phyloP scores from a whole-genome alignment of 2,113 vertebrate genomes.

The Bubo scandiacus region DNA sequence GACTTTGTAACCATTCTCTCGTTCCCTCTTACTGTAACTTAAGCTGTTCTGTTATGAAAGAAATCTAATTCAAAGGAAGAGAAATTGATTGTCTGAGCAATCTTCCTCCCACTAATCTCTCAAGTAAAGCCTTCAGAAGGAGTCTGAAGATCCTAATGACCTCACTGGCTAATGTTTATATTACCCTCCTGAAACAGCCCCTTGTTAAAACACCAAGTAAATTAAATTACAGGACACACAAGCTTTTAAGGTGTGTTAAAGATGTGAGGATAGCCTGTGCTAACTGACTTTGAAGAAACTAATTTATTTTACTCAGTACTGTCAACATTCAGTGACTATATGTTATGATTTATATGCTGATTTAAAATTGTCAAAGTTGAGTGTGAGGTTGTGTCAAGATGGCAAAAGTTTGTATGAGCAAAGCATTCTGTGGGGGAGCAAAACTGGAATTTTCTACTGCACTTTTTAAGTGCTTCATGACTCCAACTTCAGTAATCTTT shows the following conservation, averaged over 20 bases:
- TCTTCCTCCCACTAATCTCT: not conserved
- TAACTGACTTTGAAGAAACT: not conserved
- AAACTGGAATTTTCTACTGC: not conserved
- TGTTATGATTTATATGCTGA: not conserved
- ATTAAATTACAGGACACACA: not conserved
- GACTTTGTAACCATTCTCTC: constrained; percentile 2
- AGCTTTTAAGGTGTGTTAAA: not conserved
- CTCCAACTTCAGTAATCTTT: not conserved
- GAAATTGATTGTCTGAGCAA: constrained; percentile 5
- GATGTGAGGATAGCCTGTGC: not conserved
- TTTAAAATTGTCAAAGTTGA: not conserved
- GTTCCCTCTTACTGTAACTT: not conserved
- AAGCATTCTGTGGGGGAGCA: not conserved
- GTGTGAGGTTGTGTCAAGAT: not conserved
- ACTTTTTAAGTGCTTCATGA: not conserved
- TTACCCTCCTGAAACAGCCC: not conserved
- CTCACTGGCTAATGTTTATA: not conserved
- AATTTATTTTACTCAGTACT: not conserved
- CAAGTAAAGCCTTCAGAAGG: not conserved
- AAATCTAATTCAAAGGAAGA: constrained; percentile 6
- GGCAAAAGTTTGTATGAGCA: not conserved
- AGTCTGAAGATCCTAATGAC: not conserved
- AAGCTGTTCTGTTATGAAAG: constrained; percentile 28
- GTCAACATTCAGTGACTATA: not conserved
- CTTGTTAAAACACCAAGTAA: not conserved